Evolutionary conservation across 2,888 invertebrate species (phyloP).

Genomic region (Gandaritis pyraliata): DNA sequence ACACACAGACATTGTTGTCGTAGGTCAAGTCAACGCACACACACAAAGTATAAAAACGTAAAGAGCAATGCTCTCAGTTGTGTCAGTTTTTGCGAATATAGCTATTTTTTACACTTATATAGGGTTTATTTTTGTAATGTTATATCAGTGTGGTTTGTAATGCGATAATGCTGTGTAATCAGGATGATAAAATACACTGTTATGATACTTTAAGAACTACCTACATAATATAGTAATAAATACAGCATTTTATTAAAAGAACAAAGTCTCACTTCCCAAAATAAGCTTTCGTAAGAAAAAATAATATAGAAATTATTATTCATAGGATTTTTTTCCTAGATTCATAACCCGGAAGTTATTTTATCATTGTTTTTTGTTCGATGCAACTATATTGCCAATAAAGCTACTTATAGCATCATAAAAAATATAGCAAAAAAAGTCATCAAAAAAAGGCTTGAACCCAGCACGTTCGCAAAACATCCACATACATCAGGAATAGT

Average conservation of each 20-base stretch:
- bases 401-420: not conserved
- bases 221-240: not conserved
- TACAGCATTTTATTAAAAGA: not conserved
- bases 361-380: too few species aligned
- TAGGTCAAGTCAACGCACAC: conserved; percentile 58
- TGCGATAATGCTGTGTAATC: conserved; percentile 32
- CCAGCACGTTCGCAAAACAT: conserved; percentile 15
- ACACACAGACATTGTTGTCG: conserved; percentile 54
- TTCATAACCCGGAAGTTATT: too few species aligned
- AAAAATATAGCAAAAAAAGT: conserved; percentile 9
- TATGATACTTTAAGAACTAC: conserved; percentile 10
- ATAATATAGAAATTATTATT: too few species aligned
- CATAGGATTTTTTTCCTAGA: too few species aligned
- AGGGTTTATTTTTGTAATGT: conserved; percentile 34
- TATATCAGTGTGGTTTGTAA: conserved; percentile 31
- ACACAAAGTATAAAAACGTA: conserved; percentile 39
- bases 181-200: conserved; percentile 26
- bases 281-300: too few species aligned
- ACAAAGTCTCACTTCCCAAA: too few species aligned
- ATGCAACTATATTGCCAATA: too few species aligned
- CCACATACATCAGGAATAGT: conserved; percentile 39
- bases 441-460: conserved; percentile 20
- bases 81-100: conserved; percentile 69
- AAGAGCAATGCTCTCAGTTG: conserved; percentile 68
- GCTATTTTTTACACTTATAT: conserved; percentile 47